Evolutionary conservation across 1,140 invertebrate species (phyloP).

Genomic region (Gonatopus flavifemur): DNA sequence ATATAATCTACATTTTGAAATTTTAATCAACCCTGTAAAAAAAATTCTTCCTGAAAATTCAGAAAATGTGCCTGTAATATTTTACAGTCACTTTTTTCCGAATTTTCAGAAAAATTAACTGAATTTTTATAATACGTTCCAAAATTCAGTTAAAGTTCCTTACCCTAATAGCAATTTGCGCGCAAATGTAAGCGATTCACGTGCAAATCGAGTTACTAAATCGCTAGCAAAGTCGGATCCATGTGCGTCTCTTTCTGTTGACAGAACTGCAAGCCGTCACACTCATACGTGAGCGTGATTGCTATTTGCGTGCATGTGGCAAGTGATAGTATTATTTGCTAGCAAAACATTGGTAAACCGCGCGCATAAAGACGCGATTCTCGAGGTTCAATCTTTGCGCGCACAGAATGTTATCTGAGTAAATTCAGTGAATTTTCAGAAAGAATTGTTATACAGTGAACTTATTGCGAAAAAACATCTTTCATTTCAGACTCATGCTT

Average conservation of each 20-base stretch:
- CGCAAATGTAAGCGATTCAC: too few relatives aligned
- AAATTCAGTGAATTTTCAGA: neutral
- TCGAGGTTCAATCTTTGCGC: neutral
- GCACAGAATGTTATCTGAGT: neutral
- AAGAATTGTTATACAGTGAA: neutral
- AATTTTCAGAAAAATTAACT: neutral
- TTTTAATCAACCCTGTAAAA: too few relatives aligned
- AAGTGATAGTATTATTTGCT: neutral
- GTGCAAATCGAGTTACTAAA: too few relatives aligned
- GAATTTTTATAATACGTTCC: too few relatives aligned
- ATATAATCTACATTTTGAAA: neutral
- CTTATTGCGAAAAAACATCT: too few relatives aligned
- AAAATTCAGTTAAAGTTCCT: too few relatives aligned
- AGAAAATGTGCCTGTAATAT: neutral
- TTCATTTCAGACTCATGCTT: conserved; percentile 24
- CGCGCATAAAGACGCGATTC: neutral
- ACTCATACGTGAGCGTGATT: neutral
- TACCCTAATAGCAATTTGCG: too few relatives aligned
- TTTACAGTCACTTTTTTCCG: neutral
- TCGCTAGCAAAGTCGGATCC: too few relatives aligned
- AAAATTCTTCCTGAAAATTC: too few relatives aligned
- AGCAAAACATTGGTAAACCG: neutral
- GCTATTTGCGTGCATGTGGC: neutral
- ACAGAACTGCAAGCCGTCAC: too few relatives aligned
- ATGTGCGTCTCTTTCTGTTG: too few relatives aligned